Conservation (phyloP, 2,113 vertebrate species). For the Chionodraco myersi region DNA sequence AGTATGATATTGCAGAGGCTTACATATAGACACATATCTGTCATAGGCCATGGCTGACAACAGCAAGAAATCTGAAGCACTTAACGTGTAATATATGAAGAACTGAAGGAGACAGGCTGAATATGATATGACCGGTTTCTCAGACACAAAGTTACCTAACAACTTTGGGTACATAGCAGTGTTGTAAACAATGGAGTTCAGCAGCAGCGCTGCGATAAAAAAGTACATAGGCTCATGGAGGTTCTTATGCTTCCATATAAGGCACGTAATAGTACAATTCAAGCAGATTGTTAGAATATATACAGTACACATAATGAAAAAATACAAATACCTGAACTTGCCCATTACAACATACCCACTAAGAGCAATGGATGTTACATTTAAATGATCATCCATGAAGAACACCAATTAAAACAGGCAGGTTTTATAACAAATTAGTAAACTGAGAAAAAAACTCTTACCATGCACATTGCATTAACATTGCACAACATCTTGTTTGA, state of each 20-base stretch:
- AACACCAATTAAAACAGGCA: background rate
- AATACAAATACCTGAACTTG: slow-evolving; percentile 15
- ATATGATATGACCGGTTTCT: slow-evolving; percentile 40
- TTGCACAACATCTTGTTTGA: background rate
- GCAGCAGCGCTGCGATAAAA: slow-evolving; percentile 20
- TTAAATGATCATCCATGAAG: slow-evolving; percentile 11
- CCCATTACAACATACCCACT: slow-evolving; percentile 5
- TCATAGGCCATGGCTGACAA: slow-evolving; percentile 49
- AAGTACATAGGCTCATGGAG: slow-evolving; percentile 45
- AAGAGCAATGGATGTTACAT: slow-evolving; percentile 25
- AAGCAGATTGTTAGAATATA: slow-evolving; percentile 24
- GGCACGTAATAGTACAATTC: slow-evolving; percentile 15
- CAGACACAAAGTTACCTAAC: slow-evolving; percentile 32
- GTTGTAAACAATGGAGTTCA: background rate
- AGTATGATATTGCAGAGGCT: background rate
- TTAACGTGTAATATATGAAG: slow-evolving; percentile 9
- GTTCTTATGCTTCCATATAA: background rate
- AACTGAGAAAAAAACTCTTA: background rate
- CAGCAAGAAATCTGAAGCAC: slow-evolving; percentile 19
- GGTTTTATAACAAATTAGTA: background rate
- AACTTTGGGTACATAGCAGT: slow-evolving; percentile 39
- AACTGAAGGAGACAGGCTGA: slow-evolving; percentile 22
- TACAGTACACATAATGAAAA: slow-evolving; percentile 9
- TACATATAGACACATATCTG: slow-evolving; percentile 41
- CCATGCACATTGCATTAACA: too few relatives aligned